Base-by-base conservation (phyloP, 2,888 invertebrate genomes). In the Eueremaeus valkanovi region DNA sequence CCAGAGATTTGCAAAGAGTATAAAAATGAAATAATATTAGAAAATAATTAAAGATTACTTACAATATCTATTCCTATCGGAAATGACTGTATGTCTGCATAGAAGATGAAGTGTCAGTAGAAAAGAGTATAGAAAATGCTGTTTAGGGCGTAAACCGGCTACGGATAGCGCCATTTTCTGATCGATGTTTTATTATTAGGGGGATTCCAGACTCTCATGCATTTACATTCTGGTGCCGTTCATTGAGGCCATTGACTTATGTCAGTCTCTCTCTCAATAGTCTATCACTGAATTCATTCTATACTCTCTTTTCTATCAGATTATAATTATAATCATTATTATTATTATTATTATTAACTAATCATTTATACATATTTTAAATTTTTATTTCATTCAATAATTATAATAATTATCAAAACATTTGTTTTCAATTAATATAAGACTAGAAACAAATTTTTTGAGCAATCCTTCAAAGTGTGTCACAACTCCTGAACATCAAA, bases 1-100 rank as follows among this genome's bases (percentile, higher is more conserved):
- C 21, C 1, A 63, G 13, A 33, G 8, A 31, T 72, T 29, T n/a
- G 21, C 27, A 16, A 42, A 45, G 5, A 24, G 13, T 72, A 18
- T 72, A 3, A 72, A 33, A 49, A 40, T 49, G 40, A 68, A 66
- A 40, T n/a, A n/a, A n/a, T n/a, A n/a, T n/a, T n/a, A n/a, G n/a
- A n/a, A n/a, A n/a, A n/a, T n/a, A n/a, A n/a, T 11, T 21, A 21
- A 1, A 29, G 6, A 55, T 66, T 33, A 77, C 78, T 78, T 72
- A 78, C 78, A 78, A 72, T 78, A 77, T 73, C 76, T 78, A 45
- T 78, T 78, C 45, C 51, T 76, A 36, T 78, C 78, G 27, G 77
- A 61, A n/a, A 75, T 51, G 36, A 77, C 75, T 36, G 61, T 73
- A 75, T 76, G 77, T 74, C 75, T 73, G 51, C 78, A 78, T 5